These are phyloP conservation scores for Lethocerus indicus DNA, from an alignment of 1,140 invertebrate species.

Conservation along the genomic window DNA sequence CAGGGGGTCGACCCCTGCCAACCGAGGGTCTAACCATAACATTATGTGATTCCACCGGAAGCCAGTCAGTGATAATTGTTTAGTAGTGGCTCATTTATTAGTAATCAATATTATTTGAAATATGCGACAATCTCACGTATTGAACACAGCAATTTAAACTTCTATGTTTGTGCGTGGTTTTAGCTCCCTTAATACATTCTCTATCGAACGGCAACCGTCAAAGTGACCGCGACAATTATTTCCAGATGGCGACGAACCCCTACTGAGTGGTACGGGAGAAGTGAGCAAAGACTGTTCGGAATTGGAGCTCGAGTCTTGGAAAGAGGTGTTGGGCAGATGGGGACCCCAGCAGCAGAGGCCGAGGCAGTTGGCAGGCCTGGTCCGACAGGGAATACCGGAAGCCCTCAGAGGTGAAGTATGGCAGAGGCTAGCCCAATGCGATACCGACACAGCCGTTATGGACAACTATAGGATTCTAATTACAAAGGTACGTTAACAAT, in stretches of 20 bases:
- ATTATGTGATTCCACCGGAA: too few species aligned
- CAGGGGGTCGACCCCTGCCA: too few species aligned
- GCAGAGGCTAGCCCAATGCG: slow-evolving; percentile 80
- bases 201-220: too few species aligned
- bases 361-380: slow-evolving; percentile 55
- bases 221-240: slow-evolving; percentile 3
- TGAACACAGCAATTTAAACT: too few species aligned
- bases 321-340: slow-evolving; percentile 74
- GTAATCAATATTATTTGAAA: too few species aligned
- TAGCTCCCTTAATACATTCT: too few species aligned
- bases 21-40: too few species aligned
- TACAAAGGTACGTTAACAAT: slow-evolving; percentile 60
- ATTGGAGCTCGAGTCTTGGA: slow-evolving; percentile 82
- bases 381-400: slow-evolving; percentile 84
- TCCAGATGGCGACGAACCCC: slow-evolving; percentile 81
- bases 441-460: slow-evolving; percentile 68
- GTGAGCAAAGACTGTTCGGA: slow-evolving; percentile 93
- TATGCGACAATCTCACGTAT: too few species aligned
- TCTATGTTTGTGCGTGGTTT: too few species aligned
- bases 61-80: too few species aligned
- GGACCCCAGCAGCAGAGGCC: slow-evolving; percentile 61
- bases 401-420: slow-evolving; percentile 92
- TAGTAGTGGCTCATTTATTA: too few species aligned
- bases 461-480: slow-evolving; percentile 84
- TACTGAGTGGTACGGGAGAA: slow-evolving; percentile 87